A percentile compares a stretch with the other conserved stretches of the same genome.
Evolutionary conservation across 2,797 vertebrate species (phyloP).

Genomic region (Cryptoprocta ferox): DNA sequence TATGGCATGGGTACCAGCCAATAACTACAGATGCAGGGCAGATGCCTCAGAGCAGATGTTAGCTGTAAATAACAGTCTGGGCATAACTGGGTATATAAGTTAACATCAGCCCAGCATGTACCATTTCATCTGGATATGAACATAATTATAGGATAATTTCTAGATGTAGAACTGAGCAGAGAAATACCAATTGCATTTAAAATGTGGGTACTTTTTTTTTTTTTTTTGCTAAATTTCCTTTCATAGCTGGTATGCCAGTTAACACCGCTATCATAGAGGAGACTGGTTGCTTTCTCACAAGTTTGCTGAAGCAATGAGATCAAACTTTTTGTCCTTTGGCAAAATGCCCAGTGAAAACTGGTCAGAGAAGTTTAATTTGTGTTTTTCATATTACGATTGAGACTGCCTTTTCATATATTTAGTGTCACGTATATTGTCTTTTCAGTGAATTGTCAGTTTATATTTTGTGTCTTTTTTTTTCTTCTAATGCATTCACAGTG

Average conservation of each 20-base stretch:
- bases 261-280: not conserved
- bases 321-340: not conserved
- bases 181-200: not conserved
- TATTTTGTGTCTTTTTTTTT: not conserved
- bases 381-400: not conserved
- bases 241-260: not conserved
- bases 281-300: not conserved
- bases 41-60: not conserved
- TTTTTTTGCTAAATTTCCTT: not conserved
- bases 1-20: not conserved
- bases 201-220: not conserved
- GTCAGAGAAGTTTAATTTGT: not conserved
- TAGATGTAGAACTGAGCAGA: not conserved
- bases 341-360: not conserved
- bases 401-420: not conserved
- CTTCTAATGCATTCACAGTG: not conserved
- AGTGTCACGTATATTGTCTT: not conserved
- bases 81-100: not conserved
- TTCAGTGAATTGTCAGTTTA: not conserved
- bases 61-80: not conserved
- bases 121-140: not conserved
- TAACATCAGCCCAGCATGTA: not conserved
- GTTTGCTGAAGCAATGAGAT: not conserved
- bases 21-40: no score
- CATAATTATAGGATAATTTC: not conserved